Percentiles rank a stretch among this genome's conserved stretches.
Evolutionary conservation across 2,113 vertebrate species (phyloP).

Genomic region (Ailuropoda melanoleuca): DNA sequence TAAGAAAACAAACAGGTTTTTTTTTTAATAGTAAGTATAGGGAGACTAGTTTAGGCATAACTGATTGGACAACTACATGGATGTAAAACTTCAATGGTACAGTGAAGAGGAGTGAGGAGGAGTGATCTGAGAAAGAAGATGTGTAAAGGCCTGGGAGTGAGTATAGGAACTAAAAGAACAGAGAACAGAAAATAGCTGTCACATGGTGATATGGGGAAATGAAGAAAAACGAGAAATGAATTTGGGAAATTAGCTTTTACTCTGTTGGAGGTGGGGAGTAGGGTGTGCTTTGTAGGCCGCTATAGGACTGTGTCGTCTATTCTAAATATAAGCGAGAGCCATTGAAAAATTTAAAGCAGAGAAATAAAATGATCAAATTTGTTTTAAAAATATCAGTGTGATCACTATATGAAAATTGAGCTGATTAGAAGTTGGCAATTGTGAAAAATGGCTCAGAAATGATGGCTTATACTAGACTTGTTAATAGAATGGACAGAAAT

Average conservation of each 20-base stretch:
- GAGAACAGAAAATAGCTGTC: not conserved
- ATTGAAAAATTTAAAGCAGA: not conserved
- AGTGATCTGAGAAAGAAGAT: not conserved
- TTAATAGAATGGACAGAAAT: not conserved
- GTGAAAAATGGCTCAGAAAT: not conserved
- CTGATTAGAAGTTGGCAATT: not conserved
- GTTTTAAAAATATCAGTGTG: not conserved
- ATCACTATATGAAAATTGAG: not conserved
- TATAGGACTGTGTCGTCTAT: not conserved
- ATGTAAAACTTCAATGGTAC: not conserved
- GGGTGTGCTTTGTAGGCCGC: not conserved
- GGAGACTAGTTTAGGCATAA: not conserved
- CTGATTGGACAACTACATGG: not conserved
- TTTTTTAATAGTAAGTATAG: not conserved
- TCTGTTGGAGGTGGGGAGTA: not conserved
- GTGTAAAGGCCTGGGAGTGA: not conserved
- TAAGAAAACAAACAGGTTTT: not conserved
- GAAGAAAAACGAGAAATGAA: not conserved
- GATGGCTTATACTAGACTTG: not conserved
- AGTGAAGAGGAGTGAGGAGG: not conserved
- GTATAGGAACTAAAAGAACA: not conserved
- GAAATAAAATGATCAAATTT: not conserved
- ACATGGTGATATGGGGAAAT: not conserved
- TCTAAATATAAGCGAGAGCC: not conserved
- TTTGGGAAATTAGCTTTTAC: not conserved